phyloP scores from a whole-genome alignment of 2,113 vertebrate genomes.

The Falco punctatus region DNA sequence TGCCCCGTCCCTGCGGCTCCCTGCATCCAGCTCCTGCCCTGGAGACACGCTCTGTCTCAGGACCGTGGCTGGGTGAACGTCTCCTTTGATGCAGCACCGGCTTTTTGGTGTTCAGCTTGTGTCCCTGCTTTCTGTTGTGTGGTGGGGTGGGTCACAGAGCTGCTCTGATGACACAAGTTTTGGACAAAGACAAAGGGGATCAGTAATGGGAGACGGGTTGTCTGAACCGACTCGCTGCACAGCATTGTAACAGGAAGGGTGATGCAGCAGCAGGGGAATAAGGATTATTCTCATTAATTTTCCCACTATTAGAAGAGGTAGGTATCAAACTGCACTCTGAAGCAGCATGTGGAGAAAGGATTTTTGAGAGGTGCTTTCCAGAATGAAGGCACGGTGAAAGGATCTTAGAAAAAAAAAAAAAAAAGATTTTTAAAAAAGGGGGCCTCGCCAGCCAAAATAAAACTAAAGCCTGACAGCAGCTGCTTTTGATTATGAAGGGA shows the following conservation, averaged over 20 bases:
- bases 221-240: not conserved
- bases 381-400: not conserved
- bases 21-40: fast-evolving
- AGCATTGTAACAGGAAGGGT: not conserved
- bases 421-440: not conserved
- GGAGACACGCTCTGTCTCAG: fast-evolving
- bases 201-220: fast-evolving
- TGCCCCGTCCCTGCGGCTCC: fast-evolving
- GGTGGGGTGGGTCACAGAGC: not conserved
- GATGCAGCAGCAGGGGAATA: no score
- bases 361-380: not conserved
- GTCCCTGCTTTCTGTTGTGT: fast-evolving
- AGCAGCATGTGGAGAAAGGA: not conserved
- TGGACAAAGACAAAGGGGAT: fast-evolving
- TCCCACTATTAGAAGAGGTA: not conserved
- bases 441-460: not conserved
- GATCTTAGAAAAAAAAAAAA: not conserved
- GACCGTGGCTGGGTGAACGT: fast-evolving
- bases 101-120: not conserved
- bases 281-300: not conserved
- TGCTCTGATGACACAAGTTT: not conserved
- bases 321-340: fast-evolving
- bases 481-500: not conserved
- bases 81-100: not conserved
- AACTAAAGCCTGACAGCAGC: not conserved